Evolutionary conservation across 2,113 vertebrate genomes (phyloP).

Genomic region (Lophius piscatorius): DNA sequence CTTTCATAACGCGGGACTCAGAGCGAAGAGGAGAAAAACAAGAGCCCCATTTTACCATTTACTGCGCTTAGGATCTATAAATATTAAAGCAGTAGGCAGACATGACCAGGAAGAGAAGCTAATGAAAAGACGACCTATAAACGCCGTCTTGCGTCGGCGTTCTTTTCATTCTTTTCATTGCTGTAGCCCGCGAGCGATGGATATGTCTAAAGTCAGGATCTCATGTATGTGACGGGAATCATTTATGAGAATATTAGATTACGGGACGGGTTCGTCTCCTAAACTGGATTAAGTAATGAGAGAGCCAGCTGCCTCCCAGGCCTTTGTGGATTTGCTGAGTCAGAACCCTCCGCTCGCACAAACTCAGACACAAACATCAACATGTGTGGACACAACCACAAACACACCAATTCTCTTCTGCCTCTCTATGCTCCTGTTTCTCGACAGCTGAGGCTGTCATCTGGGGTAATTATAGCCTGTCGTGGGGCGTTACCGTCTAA

Average conservation of each 20-base stretch:
- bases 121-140: conserved; percentile 25
- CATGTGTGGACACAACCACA: background rate
- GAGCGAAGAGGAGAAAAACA: conserved; percentile 7
- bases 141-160: conserved; percentile 16
- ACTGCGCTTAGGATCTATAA: background rate
- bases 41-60: background rate
- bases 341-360: conserved; percentile 38
- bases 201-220: conserved; percentile 59
- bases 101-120: conserved; percentile 25
- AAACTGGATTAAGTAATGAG: conserved; percentile 82
- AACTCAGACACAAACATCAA: background rate
- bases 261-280: conserved; percentile 70
- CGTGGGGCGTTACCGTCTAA: conserved; percentile 58
- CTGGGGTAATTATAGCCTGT: conserved; percentile 60
- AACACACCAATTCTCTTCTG: conserved; percentile 5
- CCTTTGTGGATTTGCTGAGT: conserved; percentile 66
- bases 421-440: conserved; percentile 9
- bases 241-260: conserved; percentile 78
- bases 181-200: conserved; percentile 25
- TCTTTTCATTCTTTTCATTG: conserved; percentile 39
- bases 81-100: conserved; percentile 17
- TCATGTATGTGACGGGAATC: conserved; percentile 65
- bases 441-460: conserved; percentile 38
- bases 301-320: conserved; percentile 52
- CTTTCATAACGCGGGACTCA: conserved; percentile 12